A percentile compares a stretch with the other conserved stretches of the same genome.
These are phyloP conservation scores for Formica selysi DNA, from an alignment of 1,140 invertebrate species.

Conservation along the genomic window DNA sequence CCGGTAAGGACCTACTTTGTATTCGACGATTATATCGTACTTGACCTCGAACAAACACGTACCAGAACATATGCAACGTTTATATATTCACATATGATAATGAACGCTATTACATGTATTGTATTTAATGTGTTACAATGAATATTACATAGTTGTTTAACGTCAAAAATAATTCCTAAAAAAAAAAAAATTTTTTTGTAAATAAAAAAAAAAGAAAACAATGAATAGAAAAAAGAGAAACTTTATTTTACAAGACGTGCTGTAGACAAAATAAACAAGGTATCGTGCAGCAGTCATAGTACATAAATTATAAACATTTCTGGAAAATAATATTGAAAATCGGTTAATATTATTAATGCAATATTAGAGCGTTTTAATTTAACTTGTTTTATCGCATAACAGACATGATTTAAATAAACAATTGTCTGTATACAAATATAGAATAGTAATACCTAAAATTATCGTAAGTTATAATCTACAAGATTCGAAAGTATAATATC, in stretches of 20 bases:
- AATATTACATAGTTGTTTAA: neutral
- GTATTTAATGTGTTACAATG: neutral
- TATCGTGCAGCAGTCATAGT: neutral
- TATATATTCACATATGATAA: neutral
- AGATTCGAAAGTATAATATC: neutral
- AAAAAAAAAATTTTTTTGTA: too few species aligned
- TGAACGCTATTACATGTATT: neutral
- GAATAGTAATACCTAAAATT: neutral
- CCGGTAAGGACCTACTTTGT: neutral
- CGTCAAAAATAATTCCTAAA: neutral
- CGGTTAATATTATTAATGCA: neutral
- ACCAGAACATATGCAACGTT: too few species aligned
- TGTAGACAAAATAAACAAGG: neutral
- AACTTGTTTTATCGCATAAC: neutral
- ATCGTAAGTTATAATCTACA: neutral
- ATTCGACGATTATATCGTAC: neutral
- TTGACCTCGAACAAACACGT: neutral
- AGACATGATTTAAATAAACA: neutral
- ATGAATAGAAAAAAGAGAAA: too few species aligned
- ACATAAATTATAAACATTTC: conserved; percentile 2
- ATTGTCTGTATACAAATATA: neutral
- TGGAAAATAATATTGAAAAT: neutral
- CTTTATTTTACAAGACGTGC: conserved; percentile 9
- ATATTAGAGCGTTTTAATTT: neutral
- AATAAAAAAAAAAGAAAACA: neutral